Evolutionary conservation across 2,113 vertebrate genomes (phyloP).

Genomic region (Notarius lentiginosus): DNA sequence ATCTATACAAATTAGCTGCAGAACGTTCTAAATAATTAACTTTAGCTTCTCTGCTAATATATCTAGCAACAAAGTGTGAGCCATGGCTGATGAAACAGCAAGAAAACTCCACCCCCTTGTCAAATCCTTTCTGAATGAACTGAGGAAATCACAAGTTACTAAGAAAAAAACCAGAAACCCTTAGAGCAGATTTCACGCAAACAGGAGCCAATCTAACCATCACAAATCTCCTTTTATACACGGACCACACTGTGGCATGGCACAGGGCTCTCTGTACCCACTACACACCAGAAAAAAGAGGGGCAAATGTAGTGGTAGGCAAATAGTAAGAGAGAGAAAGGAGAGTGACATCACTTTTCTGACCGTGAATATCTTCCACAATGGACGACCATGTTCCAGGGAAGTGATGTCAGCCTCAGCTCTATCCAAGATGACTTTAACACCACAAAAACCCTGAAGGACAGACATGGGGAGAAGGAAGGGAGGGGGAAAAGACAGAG

Average conservation of each 20-base stretch:
- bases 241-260: neutral
- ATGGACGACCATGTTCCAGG: no score
- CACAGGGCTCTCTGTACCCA: no score
- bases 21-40: neutral
- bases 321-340: no score
- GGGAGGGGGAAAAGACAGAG: no score
- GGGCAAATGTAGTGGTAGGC: no score
- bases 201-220: slow-evolving; percentile 2
- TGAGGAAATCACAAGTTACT: neutral
- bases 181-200: neutral
- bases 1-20: neutral
- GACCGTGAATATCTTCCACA: no score
- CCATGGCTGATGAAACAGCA: neutral
- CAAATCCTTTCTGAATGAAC: neutral
- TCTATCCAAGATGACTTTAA: no score
- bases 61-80: neutral
- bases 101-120: neutral
- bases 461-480: no score
- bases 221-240: slow-evolving; percentile 6
- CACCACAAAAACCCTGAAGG: no score
- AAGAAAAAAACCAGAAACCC: neutral
- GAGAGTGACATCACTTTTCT: no score
- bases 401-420: no score
- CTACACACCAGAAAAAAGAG: no score
- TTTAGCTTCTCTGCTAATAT: neutral